phyloP scores from a whole-genome alignment of 2,888 invertebrate genomes.

The Galerucella nymphaeae region DNA sequence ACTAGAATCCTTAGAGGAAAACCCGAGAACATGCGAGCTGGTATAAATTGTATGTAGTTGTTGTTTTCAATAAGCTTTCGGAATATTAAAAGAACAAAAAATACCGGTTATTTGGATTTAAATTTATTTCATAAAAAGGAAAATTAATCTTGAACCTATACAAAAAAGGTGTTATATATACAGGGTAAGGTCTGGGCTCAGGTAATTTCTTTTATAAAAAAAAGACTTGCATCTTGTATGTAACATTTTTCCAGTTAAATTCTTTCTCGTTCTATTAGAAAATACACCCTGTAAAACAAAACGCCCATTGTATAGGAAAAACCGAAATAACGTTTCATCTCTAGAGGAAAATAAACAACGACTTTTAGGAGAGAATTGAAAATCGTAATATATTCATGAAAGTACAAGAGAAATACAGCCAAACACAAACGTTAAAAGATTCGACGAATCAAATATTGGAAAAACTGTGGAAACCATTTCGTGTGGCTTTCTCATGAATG shows the following conservation, averaged over 20 bases:
- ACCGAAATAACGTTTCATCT: constrained; percentile 30
- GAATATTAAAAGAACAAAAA: not conserved
- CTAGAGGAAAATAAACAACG: constrained; percentile 39
- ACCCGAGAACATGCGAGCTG: not conserved
- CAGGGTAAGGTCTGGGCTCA: too few relatives aligned
- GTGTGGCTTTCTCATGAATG: constrained; percentile 41
- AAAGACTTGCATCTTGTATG: too few relatives aligned
- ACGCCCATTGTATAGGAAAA: not conserved
- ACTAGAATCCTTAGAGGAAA: not conserved
- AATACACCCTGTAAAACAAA: not conserved
- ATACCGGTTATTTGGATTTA: too few relatives aligned
- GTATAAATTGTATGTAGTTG: not conserved
- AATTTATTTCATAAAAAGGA: too few relatives aligned
- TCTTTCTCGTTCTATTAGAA: too few relatives aligned
- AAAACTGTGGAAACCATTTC: constrained; percentile 47
- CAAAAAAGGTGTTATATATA: too few relatives aligned
- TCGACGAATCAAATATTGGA: constrained; percentile 50
- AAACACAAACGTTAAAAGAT: constrained; percentile 40
- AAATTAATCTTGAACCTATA: too few relatives aligned
- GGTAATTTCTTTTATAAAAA: too few relatives aligned
- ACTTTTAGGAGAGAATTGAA: constrained; percentile 42
- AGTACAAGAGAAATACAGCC: constrained; percentile 42
- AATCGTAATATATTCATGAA: constrained; percentile 50
- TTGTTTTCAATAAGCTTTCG: not conserved
- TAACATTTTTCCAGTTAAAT: not conserved